Percentiles rank a stretch among this genome's conserved stretches.
Evolutionary conservation across 1,140 invertebrate genomes (phyloP).

Genomic region (Dreissena rostriformis): DNA sequence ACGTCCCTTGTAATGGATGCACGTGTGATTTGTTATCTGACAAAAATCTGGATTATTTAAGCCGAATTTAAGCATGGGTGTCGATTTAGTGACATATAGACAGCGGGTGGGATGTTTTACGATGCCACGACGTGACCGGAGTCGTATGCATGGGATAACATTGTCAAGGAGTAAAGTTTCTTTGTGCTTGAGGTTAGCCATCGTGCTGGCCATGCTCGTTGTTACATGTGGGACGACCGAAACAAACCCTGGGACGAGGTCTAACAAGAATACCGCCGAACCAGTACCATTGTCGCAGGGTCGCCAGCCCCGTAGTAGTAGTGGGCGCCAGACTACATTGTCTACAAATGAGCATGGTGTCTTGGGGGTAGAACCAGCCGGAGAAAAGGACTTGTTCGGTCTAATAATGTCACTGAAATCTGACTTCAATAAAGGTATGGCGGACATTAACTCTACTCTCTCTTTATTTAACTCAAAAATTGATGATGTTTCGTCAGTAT

Average conservation of each 20-base stretch:
- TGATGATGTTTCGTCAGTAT: not conserved
- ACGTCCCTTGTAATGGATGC: too few relatives aligned
- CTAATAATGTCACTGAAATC: not conserved
- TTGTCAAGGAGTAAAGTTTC: not conserved
- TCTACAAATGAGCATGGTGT: not conserved
- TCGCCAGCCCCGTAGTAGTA: not conserved
- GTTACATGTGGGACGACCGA: not conserved
- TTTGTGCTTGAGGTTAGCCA: not conserved
- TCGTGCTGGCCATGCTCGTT: not conserved
- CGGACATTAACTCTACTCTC: not conserved
- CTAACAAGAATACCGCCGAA: not conserved
- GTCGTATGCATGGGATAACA: not conserved
- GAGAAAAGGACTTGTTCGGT: not conserved
- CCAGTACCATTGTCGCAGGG: not conserved
- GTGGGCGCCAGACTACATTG: not conserved
- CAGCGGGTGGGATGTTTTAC: not conserved
- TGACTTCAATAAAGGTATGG: conserved; percentile 9
- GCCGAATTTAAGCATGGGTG: not conserved
- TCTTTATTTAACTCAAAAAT: not conserved
- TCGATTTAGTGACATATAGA: conserved; percentile 7
- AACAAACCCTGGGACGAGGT: not conserved
- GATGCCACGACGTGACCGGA: not conserved
- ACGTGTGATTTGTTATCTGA: too few relatives aligned
- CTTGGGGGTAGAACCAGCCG: not conserved
- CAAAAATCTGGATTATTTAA: too few relatives aligned